Base-by-base conservation (phyloP, 2,113 vertebrate species). In the Micronisus gabar region DNA sequence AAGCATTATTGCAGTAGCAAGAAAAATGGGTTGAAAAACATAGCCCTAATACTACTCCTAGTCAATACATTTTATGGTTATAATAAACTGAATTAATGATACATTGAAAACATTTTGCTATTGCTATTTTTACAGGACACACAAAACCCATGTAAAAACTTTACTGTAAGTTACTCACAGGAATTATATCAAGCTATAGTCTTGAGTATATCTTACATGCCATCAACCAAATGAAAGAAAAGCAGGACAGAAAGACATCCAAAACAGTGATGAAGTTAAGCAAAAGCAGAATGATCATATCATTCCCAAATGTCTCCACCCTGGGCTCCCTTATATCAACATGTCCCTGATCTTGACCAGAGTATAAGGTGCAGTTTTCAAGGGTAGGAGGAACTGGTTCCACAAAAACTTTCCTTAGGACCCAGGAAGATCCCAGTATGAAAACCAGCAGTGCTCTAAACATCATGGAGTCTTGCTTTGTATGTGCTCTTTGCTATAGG, bases 1-100 rank as follows among this genome's bases (percentile, higher is more conserved):
- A 94, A 88, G 29, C 17, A 41, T 93, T 94, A 93, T 90, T 85
- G 43, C 32, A 85, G 52, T 19, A 94, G 25, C 32, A 86, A 75
- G 50, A 92, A 75, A 93, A 96, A 94, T 52, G 16, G 2, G 3
- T 78, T 76, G 58, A 85, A 95, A 94, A 92, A 47, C 38, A 79
- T 4, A 84, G 70, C 59, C 23, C 36, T 88, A 85, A 81, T 86
- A 86, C 34, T 93, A 78, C 81, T 73, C 34, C 38, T 71, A 92
- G 43, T 80, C 75, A 81, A 85, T 90, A 67, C 4, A n/a, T 87
- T 96, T 97, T 95, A 93, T 87, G 55, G 52, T 71, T 68, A 58
- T 81, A 87, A 89, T 95, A 95, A 97, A 96, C 16, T n/a, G 66
- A 97, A 96, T 97, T 95, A 96, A 96, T 92, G 86, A 75, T 53